phyloP scores from a whole-genome alignment of 2,888 invertebrate genomes.

The Notodonta ziczac region DNA sequence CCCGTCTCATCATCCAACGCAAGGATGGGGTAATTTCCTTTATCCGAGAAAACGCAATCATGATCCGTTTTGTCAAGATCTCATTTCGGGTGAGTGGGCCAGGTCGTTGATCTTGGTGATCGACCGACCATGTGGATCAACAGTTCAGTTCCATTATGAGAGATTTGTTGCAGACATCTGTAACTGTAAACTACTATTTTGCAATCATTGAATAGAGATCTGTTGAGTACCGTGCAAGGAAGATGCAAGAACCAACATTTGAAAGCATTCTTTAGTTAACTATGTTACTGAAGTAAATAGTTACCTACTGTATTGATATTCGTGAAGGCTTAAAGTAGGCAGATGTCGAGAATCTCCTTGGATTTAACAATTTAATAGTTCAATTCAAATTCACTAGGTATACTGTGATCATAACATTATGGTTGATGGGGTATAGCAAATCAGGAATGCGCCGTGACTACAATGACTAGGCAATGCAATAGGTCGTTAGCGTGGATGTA shows the following conservation, averaged over 20 bases:
- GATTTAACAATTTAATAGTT: not conserved
- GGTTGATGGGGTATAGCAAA: conserved; percentile 38
- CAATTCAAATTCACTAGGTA: not conserved
- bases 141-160: not conserved
- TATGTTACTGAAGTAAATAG: too few relatives aligned
- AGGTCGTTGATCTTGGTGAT: not conserved
- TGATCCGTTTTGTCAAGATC: not conserved
- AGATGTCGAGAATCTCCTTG: too few relatives aligned
- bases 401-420: conserved; percentile 12
- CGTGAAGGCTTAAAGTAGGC: too few relatives aligned
- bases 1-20: not conserved
- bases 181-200: not conserved
- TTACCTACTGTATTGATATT: too few relatives aligned
- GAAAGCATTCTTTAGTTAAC: not conserved
- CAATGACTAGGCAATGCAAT: not conserved
- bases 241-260: conserved; percentile 3
- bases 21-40: not conserved
- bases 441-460: conserved; percentile 40
- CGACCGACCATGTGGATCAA: not conserved
- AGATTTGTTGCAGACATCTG: not conserved
- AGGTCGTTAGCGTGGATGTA: not conserved
- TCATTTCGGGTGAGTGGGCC: not conserved
- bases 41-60: not conserved
- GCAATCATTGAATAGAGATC: not conserved
- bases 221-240: not conserved